These are phyloP conservation scores for Cataglyphis rosenhaueri DNA, from an alignment of 2,888 invertebrate genomes.

Conservation along the genomic window DNA sequence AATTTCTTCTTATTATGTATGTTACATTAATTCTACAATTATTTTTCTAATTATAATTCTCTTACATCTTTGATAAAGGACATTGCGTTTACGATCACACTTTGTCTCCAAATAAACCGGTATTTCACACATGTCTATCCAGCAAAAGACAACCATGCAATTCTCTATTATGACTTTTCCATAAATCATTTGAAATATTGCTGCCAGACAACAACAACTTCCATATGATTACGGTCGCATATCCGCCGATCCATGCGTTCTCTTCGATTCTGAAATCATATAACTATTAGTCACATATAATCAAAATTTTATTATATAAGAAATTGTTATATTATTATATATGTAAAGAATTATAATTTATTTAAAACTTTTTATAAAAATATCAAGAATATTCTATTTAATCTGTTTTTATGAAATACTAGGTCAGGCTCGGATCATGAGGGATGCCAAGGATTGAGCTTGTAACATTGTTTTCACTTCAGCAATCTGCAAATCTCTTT, in stretches of 20 bases:
- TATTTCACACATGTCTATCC: slow-evolving; percentile 68
- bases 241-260: slow-evolving; percentile 75
- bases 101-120: slow-evolving; percentile 65
- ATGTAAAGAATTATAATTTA: background rate
- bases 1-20: background rate
- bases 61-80: slow-evolving; percentile 73
- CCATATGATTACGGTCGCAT: slow-evolving; percentile 66
- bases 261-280: slow-evolving; percentile 66
- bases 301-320: background rate
- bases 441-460: slow-evolving; percentile 60
- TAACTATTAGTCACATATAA: background rate
- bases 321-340: background rate
- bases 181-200: slow-evolving; percentile 61
- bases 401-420: slow-evolving; percentile 56
- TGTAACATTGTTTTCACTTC: slow-evolving; percentile 62
- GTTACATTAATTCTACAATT: background rate
- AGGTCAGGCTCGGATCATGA: slow-evolving; percentile 70
- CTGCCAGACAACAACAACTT: slow-evolving; percentile 70
- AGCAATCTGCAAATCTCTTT: slow-evolving; percentile 66
- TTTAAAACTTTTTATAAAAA: slow-evolving; percentile 7
- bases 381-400: background rate
- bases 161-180: slow-evolving; percentile 54
- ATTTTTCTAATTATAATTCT: background rate
- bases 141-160: slow-evolving; percentile 68
- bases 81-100: slow-evolving; percentile 69